Conservation (phyloP, 1,140 invertebrate genomes). For the Brachionus plicatilis region DNA sequence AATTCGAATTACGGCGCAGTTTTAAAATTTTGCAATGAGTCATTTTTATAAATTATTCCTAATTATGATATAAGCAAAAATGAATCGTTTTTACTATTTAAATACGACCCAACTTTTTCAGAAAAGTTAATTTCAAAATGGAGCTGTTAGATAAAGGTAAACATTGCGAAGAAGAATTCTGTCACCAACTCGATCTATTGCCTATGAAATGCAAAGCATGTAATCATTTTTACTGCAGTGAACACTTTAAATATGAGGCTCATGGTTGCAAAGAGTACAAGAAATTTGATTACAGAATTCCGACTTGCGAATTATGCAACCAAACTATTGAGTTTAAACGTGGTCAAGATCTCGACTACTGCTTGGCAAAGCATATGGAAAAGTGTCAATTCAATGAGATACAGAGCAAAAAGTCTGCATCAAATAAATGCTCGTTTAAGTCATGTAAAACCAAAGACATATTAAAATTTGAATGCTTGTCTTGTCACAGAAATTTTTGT, state of each 20-base stretch:
- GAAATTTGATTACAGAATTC: slow-evolving; percentile 37
- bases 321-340: slow-evolving; percentile 21
- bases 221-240: slow-evolving; percentile 1
- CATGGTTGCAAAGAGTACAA: slow-evolving; percentile 13
- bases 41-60: not conserved
- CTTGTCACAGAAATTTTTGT: slow-evolving; percentile 25
- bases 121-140: slow-evolving; percentile 11
- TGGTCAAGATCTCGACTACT: slow-evolving; percentile 18
- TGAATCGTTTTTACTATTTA: not conserved
- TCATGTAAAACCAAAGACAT: not conserved
- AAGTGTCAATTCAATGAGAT: slow-evolving; percentile 11
- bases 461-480: slow-evolving; percentile 12
- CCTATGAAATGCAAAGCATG: slow-evolving; percentile 40
- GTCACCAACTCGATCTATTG: not conserved
- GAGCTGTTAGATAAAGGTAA: slow-evolving; percentile 35
- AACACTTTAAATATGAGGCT: slow-evolving; percentile 32
- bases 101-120: not conserved
- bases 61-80: not conserved
- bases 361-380: slow-evolving; percentile 27
- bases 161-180: slow-evolving; percentile 32
- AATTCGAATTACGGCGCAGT: not conserved
- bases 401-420: not conserved
- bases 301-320: slow-evolving; percentile 33
- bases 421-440: not conserved
- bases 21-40: not conserved